Evolutionary conservation across 2,888 invertebrate genomes (phyloP).

Genomic region (Ischnus inquisitorius): DNA sequence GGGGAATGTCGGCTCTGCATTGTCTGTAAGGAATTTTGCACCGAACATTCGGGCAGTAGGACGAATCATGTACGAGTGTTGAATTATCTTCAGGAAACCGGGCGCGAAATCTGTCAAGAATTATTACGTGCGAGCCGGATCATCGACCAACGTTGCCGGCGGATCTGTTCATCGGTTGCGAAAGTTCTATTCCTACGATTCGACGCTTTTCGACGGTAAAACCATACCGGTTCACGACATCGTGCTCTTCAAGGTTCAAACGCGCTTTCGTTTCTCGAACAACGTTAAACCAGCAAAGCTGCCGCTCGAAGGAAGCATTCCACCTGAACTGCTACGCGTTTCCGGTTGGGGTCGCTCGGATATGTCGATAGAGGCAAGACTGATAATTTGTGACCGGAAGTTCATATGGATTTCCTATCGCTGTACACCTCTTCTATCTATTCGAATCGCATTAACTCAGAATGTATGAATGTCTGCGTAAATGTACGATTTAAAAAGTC

Average conservation of each 20-base stretch:
- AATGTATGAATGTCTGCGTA: no score
- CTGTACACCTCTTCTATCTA: not conserved
- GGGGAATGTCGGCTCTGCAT: slow-evolving; percentile 76
- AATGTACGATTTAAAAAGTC: no score
- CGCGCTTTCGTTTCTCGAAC: slow-evolving; percentile 71
- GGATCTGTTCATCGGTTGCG: slow-evolving; percentile 70
- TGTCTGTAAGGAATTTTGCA: slow-evolving; percentile 73
- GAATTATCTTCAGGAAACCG: not conserved
- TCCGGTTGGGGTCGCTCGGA: slow-evolving; percentile 75
- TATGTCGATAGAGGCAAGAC: slow-evolving; percentile 14
- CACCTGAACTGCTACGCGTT: slow-evolving; percentile 68
- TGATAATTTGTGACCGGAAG: not conserved
- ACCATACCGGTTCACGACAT: slow-evolving; percentile 71
- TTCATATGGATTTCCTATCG: not conserved
- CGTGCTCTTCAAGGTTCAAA: slow-evolving; percentile 71
- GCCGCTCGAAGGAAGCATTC: slow-evolving; percentile 58
- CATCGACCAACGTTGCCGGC: slow-evolving; percentile 59
- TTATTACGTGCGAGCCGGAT: slow-evolving; percentile 75
- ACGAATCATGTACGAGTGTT: not conserved
- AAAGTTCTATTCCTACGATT: slow-evolving; percentile 66
- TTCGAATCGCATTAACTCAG: no score
- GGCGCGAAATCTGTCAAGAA: not conserved
- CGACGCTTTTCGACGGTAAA: slow-evolving; percentile 39
- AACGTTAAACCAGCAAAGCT: slow-evolving; percentile 69
- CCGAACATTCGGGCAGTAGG: not conserved